Conservation (phyloP, 2,888 invertebrate species). For the Cephus pygmeus region DNA sequence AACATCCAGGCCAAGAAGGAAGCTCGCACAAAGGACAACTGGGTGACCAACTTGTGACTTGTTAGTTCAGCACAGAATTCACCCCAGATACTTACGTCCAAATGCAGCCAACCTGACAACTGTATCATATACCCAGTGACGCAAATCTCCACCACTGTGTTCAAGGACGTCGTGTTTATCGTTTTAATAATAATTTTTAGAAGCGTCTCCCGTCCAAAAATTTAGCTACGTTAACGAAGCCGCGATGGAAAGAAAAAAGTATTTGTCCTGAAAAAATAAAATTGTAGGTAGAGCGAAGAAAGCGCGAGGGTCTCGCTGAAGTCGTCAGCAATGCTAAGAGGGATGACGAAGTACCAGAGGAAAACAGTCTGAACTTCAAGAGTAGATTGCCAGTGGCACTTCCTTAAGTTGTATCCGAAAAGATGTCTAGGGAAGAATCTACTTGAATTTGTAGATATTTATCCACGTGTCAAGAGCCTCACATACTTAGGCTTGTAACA, state of each 20-base stretch:
- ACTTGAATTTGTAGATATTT: not conserved
- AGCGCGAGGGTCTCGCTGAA: not conserved
- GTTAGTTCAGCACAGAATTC: not conserved
- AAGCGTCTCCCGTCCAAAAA: not conserved
- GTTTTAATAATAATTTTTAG: not conserved
- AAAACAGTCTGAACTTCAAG: not conserved
- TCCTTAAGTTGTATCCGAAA: not conserved
- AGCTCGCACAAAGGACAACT: slow-evolving; percentile 9
- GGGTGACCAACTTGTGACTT: slow-evolving; percentile 21
- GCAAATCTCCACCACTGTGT: not conserved
- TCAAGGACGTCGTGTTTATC: not conserved
- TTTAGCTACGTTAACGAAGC: not conserved
- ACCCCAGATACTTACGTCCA: not conserved
- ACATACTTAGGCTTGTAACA: not conserved
- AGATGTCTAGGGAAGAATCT: not conserved
- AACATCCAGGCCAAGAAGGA: not conserved
- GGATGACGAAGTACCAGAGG: not conserved
- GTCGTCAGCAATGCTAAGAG: not conserved
- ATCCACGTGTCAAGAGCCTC: not conserved
- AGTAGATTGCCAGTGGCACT: not conserved
- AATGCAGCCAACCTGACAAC: not conserved
- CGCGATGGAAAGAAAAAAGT: not conserved
- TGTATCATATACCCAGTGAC: not conserved
- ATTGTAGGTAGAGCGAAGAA: not conserved
- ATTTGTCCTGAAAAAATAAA: not conserved